Evolutionary conservation across 2,113 vertebrate genomes (phyloP).

Genomic region (Myiopsitta monachus): DNA sequence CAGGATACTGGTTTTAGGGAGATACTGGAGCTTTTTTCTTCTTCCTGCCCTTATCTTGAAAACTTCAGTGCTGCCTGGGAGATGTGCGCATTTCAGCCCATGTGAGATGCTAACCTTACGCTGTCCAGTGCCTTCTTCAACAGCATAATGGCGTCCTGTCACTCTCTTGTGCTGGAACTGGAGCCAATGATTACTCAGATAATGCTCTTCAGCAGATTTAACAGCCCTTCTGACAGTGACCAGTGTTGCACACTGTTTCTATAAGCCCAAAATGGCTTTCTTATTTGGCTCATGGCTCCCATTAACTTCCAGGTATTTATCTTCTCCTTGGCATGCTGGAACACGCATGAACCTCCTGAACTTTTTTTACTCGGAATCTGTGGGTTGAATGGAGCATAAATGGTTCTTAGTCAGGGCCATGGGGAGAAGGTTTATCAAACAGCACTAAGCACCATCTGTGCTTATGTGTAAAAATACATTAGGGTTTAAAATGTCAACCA

Average conservation of each 20-base stretch:
- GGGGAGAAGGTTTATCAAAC: neutral
- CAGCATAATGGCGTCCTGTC: accelerated
- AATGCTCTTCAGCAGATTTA: neutral
- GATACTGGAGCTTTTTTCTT: neutral
- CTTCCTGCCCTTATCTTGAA: neutral
- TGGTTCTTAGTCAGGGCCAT: neutral
- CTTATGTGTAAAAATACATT: neutral
- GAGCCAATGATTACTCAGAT: neutral
- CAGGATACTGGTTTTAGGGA: neutral
- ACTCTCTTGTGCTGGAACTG: neutral
- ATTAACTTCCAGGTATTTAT: neutral
- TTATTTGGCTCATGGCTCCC: neutral
- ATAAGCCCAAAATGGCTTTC: neutral
- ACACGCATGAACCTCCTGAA: neutral
- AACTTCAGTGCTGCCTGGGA: neutral
- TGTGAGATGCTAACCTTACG: neutral
- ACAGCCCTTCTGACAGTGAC: neutral
- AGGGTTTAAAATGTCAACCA: conserved; percentile 38
- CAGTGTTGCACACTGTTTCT: neutral
- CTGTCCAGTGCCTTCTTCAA: neutral
- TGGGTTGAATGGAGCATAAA: neutral
- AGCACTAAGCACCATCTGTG: conserved; percentile 14
- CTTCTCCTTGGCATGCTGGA: neutral
- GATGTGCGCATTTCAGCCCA: neutral
- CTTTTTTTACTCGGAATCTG: neutral